These are phyloP conservation scores for Crypturellus tataupa DNA, from an alignment of 2,797 vertebrate genomes.

Conservation along the genomic window DNA sequence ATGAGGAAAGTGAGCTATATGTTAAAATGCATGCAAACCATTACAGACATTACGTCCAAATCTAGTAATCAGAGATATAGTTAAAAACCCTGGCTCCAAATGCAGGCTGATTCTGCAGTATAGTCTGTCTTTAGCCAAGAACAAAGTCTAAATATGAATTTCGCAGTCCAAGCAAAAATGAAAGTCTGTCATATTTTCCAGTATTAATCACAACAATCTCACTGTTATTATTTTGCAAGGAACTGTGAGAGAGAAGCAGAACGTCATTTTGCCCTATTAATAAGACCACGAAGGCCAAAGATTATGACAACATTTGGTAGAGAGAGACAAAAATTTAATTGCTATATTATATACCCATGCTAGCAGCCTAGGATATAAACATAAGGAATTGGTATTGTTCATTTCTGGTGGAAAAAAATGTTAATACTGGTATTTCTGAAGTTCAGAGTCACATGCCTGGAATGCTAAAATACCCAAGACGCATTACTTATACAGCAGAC, in stretches of 20 bases:
- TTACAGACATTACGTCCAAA: background rate
- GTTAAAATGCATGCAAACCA: slow-evolving; percentile 3
- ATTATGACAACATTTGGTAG: background rate
- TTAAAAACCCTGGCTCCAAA: background rate
- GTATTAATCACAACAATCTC: background rate
- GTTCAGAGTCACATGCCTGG: background rate
- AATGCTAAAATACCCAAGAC: background rate
- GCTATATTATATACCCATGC: background rate
- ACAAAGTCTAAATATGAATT: background rate
- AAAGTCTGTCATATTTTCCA: background rate
- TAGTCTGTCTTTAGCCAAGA: background rate
- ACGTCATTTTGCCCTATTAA: background rate
- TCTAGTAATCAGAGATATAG: background rate
- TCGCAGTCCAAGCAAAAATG: background rate
- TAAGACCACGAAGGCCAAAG: background rate
- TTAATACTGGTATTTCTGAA: background rate
- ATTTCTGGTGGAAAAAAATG: background rate
- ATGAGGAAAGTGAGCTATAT: background rate
- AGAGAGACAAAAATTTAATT: background rate
- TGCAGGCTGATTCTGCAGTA: background rate
- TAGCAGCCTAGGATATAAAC: background rate
- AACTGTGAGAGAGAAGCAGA: background rate
- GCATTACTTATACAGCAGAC: background rate
- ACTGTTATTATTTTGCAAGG: background rate
- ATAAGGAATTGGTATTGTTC: background rate